Conservation (phyloP, 2,888 invertebrate genomes). For the Aethes cnicana region DNA sequence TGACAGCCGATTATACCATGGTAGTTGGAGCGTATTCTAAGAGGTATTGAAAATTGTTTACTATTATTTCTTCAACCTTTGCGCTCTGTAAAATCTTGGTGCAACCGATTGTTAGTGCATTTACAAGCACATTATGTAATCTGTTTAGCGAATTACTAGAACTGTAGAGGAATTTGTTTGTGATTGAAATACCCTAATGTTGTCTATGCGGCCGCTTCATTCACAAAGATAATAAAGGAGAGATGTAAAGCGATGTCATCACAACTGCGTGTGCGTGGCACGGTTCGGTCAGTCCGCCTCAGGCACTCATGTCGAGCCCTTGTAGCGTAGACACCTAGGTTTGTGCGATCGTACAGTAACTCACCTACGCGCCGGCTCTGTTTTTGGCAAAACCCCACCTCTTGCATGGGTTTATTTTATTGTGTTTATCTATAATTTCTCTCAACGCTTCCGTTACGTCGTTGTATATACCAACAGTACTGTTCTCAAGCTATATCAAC, state of each 20-base stretch:
- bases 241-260: slow-evolving; percentile 75
- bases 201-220: slow-evolving; percentile 56
- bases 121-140: background rate
- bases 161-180: slow-evolving; percentile 2
- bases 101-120: slow-evolving; percentile 3
- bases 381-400: slow-evolving; percentile 63
- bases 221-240: slow-evolving; percentile 60
- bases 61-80: no score
- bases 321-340: slow-evolving; percentile 56
- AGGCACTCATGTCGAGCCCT: no score
- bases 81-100: slow-evolving; percentile 3
- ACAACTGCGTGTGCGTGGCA: slow-evolving; percentile 73
- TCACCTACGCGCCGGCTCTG: slow-evolving; percentile 50
- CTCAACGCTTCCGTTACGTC: slow-evolving; percentile 52
- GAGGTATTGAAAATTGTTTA: background rate
- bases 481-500: slow-evolving; percentile 73
- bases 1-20: slow-evolving; percentile 6
- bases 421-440: slow-evolving; percentile 38
- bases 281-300: slow-evolving; percentile 62
- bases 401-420: slow-evolving; percentile 72
- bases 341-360: slow-evolving; percentile 50
- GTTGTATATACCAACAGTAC: slow-evolving; percentile 44
- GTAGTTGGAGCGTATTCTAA: background rate
- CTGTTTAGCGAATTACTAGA: background rate
- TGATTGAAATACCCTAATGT: slow-evolving; percentile 44